These are phyloP conservation scores for Monomorium pharaonis DNA, from an alignment of 1,140 invertebrate genomes.

Conservation along the genomic window DNA sequence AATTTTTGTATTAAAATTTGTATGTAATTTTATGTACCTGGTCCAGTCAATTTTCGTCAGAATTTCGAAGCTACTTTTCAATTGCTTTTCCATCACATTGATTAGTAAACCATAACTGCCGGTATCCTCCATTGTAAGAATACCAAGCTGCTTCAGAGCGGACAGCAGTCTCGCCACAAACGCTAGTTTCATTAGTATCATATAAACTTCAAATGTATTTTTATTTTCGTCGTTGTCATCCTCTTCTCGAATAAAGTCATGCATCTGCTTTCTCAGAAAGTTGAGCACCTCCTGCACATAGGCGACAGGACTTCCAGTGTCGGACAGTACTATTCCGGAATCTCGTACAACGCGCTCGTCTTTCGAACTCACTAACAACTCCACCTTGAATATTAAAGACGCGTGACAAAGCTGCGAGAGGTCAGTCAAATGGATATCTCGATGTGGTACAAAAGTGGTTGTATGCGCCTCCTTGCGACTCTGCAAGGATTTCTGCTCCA, in stretches of 20 bases:
- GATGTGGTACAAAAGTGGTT: background rate
- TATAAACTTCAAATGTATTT: background rate
- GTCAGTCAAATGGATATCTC: background rate
- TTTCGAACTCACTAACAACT: background rate
- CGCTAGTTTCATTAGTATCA: constrained; percentile 5
- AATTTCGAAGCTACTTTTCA: background rate
- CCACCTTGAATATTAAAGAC: background rate
- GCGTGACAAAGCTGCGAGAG: constrained; percentile 18
- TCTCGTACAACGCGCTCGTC: background rate
- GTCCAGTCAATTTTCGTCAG: background rate
- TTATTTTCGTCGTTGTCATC: background rate
- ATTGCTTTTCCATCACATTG: background rate
- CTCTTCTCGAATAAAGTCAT: constrained; percentile 8
- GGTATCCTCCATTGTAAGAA: background rate
- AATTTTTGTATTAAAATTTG: background rate
- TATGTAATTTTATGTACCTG: constrained; percentile 15
- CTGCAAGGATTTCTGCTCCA: background rate
- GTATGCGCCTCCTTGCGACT: background rate
- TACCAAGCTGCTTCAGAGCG: background rate
- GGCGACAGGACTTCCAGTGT: background rate
- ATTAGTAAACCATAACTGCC: background rate
- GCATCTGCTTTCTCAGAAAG: background rate
- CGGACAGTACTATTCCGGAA: background rate
- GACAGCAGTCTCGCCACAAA: constrained; percentile 15
- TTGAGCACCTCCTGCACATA: background rate